phyloP scores from a whole-genome alignment of 2,888 invertebrate genomes.

The Tipula lateralis region DNA sequence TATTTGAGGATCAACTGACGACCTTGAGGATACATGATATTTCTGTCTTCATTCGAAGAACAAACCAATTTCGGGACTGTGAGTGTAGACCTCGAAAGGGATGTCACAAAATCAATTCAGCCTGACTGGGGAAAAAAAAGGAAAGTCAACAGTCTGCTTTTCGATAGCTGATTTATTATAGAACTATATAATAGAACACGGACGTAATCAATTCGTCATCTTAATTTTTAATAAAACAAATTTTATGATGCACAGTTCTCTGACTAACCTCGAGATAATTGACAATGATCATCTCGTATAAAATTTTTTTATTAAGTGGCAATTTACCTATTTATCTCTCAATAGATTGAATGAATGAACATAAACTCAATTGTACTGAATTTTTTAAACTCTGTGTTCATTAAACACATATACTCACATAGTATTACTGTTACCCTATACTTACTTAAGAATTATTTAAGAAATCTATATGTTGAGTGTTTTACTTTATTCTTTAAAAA shows the following conservation, averaged over 20 bases:
- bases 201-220: too few species aligned
- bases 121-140: too few species aligned
- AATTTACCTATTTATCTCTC: not conserved
- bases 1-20: too few species aligned
- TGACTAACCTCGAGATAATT: not conserved
- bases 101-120: too few species aligned
- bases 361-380: not conserved
- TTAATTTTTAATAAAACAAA: not conserved
- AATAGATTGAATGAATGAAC: not conserved
- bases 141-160: too few species aligned
- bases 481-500: not conserved
- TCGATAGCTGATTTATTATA: too few species aligned
- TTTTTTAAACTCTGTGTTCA: not conserved
- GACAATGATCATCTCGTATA: not conserved
- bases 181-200: too few species aligned
- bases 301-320: not conserved
- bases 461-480: not conserved
- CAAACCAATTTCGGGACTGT: too few species aligned
- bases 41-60: too few species aligned
- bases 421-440: not conserved
- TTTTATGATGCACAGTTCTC: not conserved
- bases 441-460: not conserved
- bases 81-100: too few species aligned
- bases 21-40: too few species aligned
- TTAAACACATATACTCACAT: too few species aligned